phyloP scores from a whole-genome alignment of 2,113 vertebrate species.

The Taurulus bubalis region DNA sequence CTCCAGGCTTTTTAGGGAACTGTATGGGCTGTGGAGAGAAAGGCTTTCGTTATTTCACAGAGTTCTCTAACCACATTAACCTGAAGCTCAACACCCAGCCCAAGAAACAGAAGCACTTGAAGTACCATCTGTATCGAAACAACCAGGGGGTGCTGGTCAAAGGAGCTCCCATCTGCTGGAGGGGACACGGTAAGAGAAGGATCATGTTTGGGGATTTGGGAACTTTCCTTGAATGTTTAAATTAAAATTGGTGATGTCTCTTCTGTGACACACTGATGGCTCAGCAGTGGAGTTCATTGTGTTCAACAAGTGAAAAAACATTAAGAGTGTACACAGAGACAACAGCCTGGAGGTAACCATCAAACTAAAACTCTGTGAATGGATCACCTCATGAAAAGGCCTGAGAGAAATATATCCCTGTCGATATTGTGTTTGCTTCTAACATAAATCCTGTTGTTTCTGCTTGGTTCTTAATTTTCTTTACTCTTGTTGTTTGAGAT shows the following conservation, averaged over 20 bases:
- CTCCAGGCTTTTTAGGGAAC: constrained; percentile 93
- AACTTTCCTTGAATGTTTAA: neutral
- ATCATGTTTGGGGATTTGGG: neutral
- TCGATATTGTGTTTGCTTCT: neutral
- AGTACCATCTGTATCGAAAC: constrained; percentile 91
- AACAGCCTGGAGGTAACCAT: constrained; percentile 19
- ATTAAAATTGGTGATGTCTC: neutral
- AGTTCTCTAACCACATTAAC: constrained; percentile 98
- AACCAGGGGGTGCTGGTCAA: constrained; percentile 90
- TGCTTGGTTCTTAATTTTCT: neutral
- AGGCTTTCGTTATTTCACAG: constrained; percentile 98
- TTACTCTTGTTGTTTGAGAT: neutral
- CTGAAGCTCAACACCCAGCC: constrained; percentile 96
- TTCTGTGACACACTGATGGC: neutral
- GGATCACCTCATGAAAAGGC: neutral
- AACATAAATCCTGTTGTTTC: neutral
- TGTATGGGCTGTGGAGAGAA: constrained; percentile 97
- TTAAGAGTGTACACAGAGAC: constrained; percentile 2
- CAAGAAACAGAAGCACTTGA: constrained; percentile 99
- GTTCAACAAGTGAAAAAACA: neutral
- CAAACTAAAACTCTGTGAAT: neutral
- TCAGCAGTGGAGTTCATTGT: neutral
- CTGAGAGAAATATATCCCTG: neutral
- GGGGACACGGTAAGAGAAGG: constrained; percentile 87
- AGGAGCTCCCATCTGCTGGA: constrained; percentile 95